Percentiles rank a stretch among this genome's conserved stretches.
phyloP scores from a whole-genome alignment of 2,888 invertebrate species.

The Orthosia cruda region DNA sequence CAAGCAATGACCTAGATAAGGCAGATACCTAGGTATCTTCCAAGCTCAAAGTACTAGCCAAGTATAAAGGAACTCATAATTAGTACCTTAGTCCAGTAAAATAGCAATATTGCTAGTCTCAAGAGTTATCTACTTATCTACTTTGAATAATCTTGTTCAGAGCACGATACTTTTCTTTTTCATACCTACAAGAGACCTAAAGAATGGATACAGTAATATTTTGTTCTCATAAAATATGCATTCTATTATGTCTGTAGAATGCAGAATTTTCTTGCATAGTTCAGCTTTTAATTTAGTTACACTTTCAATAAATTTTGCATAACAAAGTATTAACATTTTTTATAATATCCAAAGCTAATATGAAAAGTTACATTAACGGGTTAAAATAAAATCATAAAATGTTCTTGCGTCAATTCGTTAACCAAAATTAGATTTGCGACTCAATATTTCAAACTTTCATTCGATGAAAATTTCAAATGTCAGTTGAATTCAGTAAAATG shows the following conservation, averaged over 20 bases:
- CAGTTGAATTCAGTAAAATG: constrained; percentile 68
- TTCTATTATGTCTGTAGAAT: neutral
- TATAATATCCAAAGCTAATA: constrained; percentile 32
- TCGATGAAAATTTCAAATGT: constrained; percentile 75
- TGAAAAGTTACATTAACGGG: constrained; percentile 45
- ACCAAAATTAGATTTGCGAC: constrained; percentile 75
- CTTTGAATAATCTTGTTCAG: neutral
- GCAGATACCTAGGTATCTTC: neutral
- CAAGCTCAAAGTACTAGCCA: neutral
- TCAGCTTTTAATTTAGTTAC: neutral
- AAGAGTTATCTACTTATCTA: neutral
- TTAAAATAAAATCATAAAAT: constrained; percentile 48
- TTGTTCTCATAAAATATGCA: neutral
- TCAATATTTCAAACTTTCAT: constrained; percentile 79
- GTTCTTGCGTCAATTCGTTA: constrained; percentile 66
- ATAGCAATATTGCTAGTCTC: neutral
- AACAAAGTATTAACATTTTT: constrained; percentile 26
- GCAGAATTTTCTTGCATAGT: neutral
- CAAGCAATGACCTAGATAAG: neutral
- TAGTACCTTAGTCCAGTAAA: neutral
- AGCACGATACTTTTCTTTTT: neutral
- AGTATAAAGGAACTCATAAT: neutral
- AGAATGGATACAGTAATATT: neutral
- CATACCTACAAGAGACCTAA: neutral
- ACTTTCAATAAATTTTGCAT: constrained; percentile 29